Evolutionary conservation across 1,140 invertebrate species (phyloP).

Genomic region (Bradynema listronoti): DNA sequence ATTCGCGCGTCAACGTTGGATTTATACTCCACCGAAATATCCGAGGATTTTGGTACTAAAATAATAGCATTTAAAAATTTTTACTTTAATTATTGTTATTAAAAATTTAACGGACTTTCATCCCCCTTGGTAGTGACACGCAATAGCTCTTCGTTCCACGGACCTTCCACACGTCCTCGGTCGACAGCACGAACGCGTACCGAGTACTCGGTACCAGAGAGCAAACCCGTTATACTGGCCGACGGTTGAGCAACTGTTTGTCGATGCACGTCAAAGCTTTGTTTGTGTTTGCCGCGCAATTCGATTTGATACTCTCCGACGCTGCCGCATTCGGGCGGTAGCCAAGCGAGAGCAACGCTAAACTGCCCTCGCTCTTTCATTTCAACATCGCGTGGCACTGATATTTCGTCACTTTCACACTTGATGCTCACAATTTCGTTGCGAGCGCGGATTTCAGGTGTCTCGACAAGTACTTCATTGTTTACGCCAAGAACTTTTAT

Average conservation of each 20-base stretch:
- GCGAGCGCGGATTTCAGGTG: conserved; percentile 54
- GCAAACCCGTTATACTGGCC: conserved; percentile 50
- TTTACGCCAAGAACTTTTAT: conserved; percentile 56
- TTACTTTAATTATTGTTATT: conserved; percentile 11
- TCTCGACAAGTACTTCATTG: conserved; percentile 56
- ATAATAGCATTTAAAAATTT: conserved; percentile 20
- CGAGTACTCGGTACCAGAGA: conserved; percentile 53
- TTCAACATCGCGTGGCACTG: conserved; percentile 51
- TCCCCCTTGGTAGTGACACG: conserved; percentile 52
- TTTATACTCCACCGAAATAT: conserved; percentile 45
- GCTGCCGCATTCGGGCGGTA: conserved; percentile 50
- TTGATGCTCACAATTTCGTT: conserved; percentile 58
- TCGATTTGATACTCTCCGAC: conserved; percentile 58
- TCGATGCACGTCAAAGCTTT: conserved; percentile 53
- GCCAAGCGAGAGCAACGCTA: conserved; percentile 53
- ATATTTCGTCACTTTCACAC: conserved; percentile 53
- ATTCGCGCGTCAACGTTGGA: conserved; percentile 48
- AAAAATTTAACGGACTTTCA: conserved; percentile 30
- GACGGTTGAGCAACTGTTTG: conserved; percentile 56
- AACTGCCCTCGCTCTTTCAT: conserved; percentile 49
- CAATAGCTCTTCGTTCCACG: conserved; percentile 50
- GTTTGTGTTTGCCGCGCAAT: conserved; percentile 39
- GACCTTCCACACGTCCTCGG: conserved; percentile 40
- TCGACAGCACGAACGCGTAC: conserved; percentile 53
- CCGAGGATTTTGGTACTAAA: conserved; percentile 39